Evolutionary conservation across 2,113 vertebrate species (phyloP).

Genomic region (Oreochromis spilurus): DNA sequence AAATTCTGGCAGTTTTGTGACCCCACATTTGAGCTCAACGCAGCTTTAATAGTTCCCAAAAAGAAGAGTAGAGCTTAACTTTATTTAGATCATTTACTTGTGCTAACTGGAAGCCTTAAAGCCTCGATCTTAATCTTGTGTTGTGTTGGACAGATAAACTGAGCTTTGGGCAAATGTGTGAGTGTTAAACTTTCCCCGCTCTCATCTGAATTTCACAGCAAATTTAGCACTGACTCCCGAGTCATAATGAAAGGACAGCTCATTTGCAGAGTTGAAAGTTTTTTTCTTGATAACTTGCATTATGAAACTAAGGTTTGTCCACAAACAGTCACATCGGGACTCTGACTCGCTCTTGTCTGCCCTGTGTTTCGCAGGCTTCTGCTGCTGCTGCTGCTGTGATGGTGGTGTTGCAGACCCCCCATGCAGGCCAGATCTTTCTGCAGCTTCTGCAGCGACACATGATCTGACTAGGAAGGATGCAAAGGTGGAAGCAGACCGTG

Average conservation of each 20-base stretch:
- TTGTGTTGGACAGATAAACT: neutral
- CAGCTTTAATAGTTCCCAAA: neutral
- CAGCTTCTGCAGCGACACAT: neutral
- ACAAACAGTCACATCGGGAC: constrained; percentile 33
- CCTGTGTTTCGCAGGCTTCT: constrained; percentile 33
- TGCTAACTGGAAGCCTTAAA: neutral
- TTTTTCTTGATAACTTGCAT: neutral
- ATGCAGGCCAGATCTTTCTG: neutral
- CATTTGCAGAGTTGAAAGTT: neutral
- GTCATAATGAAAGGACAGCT: constrained; percentile 27
- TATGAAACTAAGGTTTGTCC: neutral
- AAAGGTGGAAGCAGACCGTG: constrained; percentile 38
- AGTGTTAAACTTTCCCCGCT: neutral
- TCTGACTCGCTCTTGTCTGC: neutral
- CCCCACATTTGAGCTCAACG: neutral
- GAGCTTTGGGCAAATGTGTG: neutral
- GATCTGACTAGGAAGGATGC: constrained; percentile 24
- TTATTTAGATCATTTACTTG: neutral
- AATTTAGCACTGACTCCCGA: neutral
- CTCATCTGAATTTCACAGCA: neutral
- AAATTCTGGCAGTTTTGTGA: neutral
- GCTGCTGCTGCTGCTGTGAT: neutral
- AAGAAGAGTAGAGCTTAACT: neutral
- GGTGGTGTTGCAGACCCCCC: constrained; percentile 11
- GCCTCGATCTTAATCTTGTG: neutral